These are phyloP conservation scores for Illadopsis cleaveri DNA, from an alignment of 2,113 vertebrate species.

Conservation along the genomic window DNA sequence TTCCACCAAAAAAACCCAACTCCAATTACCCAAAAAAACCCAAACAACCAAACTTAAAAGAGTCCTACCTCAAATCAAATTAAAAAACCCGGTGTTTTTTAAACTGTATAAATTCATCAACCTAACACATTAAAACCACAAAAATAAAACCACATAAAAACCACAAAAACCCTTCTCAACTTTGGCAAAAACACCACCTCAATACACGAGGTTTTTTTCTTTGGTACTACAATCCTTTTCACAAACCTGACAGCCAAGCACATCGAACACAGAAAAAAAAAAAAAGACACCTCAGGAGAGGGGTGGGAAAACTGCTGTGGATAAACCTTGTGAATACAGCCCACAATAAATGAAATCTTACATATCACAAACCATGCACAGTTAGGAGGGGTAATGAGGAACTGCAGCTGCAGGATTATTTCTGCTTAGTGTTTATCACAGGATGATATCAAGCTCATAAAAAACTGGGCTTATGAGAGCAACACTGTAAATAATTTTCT, in stretches of 20 bases:
- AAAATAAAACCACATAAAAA: no score
- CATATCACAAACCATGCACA: conserved; percentile 61
- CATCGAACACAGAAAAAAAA: neutral
- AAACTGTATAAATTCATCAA: no score
- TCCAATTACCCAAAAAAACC: no score
- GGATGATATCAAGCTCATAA: conserved; percentile 32
- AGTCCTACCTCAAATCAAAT: no score
- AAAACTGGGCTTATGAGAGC: conserved; percentile 17
- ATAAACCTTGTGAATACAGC: conserved; percentile 55
- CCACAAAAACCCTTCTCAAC: neutral
- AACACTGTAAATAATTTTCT: neutral
- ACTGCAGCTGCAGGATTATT: conserved; percentile 61
- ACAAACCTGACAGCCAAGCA: conserved; percentile 17
- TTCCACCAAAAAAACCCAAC: no score
- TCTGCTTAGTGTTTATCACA: conserved; percentile 61
- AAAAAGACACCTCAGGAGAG: neutral
- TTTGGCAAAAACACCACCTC: neutral
- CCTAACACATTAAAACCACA: no score
- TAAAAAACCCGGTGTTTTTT: no score
- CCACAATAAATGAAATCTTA: conserved; percentile 10
- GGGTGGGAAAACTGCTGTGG: neutral
- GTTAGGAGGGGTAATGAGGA: conserved; percentile 55
- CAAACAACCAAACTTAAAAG: no score
- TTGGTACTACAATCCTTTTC: neutral
- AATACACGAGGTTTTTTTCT: neutral